These are phyloP conservation scores for Belgica antarctica DNA, from an alignment of 2,888 invertebrate species.

Conservation along the genomic window DNA sequence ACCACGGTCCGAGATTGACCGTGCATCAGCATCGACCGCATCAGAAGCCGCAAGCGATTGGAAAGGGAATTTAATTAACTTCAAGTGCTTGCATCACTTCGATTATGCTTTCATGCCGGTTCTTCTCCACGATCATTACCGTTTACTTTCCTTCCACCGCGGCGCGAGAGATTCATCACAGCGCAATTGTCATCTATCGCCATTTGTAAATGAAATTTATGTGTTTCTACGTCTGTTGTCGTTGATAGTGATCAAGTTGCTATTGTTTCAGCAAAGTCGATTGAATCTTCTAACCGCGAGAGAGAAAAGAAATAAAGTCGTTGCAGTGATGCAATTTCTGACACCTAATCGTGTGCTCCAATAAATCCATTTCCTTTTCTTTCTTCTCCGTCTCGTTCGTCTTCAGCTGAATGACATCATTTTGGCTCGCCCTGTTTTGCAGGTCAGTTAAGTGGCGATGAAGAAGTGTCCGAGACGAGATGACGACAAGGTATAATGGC, in stretches of 20 bases:
- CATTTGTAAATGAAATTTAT: neutral
- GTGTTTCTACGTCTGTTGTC: neutral
- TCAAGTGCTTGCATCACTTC: conserved; percentile 15
- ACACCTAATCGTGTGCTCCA: conserved; percentile 31
- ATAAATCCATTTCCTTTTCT: conserved; percentile 40
- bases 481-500: conserved; percentile 13
- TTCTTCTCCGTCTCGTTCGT: neutral
- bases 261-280: conserved; percentile 18
- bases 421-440: neutral
- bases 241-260: conserved; percentile 7
- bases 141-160: neutral
- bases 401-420: conserved; percentile 37
- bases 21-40: too few species aligned
- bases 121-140: conserved; percentile 5
- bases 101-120: too few species aligned
- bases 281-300: conserved; percentile 32
- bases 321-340: conserved; percentile 38
- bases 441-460: conserved; percentile 26
- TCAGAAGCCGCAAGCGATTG: conserved; percentile 1
- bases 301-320: conserved; percentile 31
- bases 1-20: neutral
- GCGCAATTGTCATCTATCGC: neutral
- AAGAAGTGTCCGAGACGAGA: neutral
- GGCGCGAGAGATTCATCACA: neutral
- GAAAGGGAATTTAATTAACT: conserved; percentile 3